Conservation (phyloP, 2,113 vertebrate genomes). For the Indicator indicator region DNA sequence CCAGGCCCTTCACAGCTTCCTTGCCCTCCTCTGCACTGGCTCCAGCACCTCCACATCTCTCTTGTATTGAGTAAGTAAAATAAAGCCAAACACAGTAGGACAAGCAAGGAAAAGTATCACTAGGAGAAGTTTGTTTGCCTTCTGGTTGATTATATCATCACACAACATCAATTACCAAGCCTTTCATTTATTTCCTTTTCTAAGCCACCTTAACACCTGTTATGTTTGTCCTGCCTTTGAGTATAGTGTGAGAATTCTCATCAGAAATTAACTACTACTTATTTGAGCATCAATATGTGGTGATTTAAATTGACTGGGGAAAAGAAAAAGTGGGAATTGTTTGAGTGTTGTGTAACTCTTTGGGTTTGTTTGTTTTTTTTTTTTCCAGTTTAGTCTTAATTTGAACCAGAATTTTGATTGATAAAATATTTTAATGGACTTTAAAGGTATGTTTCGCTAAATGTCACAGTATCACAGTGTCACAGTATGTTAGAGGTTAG, state of each 20-base stretch:
- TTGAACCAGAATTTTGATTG: neutral
- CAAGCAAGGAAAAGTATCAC: neutral
- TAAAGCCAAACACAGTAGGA: neutral
- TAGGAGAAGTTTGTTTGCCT: neutral
- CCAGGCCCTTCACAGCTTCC: too few species aligned
- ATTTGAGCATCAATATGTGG: neutral
- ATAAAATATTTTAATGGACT: neutral
- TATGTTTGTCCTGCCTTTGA: neutral
- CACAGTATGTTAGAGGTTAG: too few species aligned
- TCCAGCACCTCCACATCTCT: too few species aligned
- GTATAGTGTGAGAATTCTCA: neutral
- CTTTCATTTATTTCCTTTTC: neutral
- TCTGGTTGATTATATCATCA: neutral
- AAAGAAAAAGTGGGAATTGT: neutral
- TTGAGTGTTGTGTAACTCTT: neutral
- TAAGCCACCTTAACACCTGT: neutral
- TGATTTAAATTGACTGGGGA: neutral
- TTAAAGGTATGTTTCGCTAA: neutral
- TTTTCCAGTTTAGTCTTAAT: neutral
- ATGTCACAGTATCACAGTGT: too few species aligned
- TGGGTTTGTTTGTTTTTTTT: neutral
- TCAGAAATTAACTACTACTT: neutral
- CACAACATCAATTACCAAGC: accelerated
- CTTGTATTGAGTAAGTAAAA: neutral
- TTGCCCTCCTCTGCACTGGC: too few species aligned